Evolutionary conservation across 92 coral and sea anemone genomes (phyloP).

Genomic region (Epizoanthus illoricatus): DNA sequence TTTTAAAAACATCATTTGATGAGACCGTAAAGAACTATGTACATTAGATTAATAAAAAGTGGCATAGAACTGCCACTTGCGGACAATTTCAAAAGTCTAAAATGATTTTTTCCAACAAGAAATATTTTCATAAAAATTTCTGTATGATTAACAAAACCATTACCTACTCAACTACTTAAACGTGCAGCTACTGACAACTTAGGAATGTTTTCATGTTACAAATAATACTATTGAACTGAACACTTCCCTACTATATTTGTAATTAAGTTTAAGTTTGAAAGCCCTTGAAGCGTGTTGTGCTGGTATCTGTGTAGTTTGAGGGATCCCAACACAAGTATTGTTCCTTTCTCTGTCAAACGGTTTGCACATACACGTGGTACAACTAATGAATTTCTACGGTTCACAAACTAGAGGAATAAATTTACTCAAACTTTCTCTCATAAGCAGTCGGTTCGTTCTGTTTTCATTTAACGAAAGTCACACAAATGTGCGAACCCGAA

Average conservation of each 20-base stretch:
- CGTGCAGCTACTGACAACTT: no score
- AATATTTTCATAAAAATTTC: neutral
- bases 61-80: neutral
- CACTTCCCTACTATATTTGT: no score
- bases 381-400: conserved; percentile 17
- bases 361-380: conserved; percentile 35
- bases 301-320: neutral
- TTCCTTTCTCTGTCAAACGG: conserved; percentile 26
- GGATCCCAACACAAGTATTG: conserved; percentile 1
- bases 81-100: neutral
- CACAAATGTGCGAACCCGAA: conserved; percentile 6
- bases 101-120: neutral
- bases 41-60: neutral
- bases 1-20: neutral
- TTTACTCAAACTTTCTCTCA: neutral
- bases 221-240: no score
- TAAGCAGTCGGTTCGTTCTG: neutral
- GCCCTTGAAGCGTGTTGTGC: neutral
- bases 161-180: no score
- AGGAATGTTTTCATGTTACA: no score
- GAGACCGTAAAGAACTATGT: neutral
- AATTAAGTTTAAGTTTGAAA: neutral
- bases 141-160: no score
- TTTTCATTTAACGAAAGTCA: neutral
- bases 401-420: conserved; percentile 19